Evolutionary conservation across 2,888 invertebrate genomes (phyloP), one percentile per base, ranked within the genome.

Genomic region (Ophion ventricosus): DNA sequence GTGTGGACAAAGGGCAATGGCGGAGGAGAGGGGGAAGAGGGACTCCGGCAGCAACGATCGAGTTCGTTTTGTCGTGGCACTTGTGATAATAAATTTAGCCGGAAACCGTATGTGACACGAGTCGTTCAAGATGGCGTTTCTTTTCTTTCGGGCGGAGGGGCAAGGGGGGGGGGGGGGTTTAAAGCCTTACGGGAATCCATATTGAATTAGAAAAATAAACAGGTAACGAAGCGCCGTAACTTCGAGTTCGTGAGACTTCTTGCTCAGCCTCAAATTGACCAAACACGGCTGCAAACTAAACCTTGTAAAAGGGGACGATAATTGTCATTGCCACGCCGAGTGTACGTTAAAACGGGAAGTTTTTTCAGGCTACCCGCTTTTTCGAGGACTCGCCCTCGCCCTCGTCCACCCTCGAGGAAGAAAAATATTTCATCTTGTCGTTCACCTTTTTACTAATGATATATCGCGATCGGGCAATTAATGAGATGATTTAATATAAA

Each of bases 1-100:
- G 26, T 17, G 40, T 29, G 26, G 61, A 73, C 67, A 67, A 75
- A 70, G 25, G 40, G 66, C 70, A 29, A 57, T 23, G 25, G 20
- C 40, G 40, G n/a, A n/a, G 54, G 63, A 64, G 54, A 17, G n/a
- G 29, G 1, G 17, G 43, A n/a, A n/a, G n/a, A n/a, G 35, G 40
- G 43, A 25, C 49, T 26, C 7, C 23, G 23, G 35, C 54, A 57
- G 57, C 57, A 72, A 72, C 43, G 29, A 67, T 72, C 26, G 77
- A 73, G 57, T 72, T 54, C 70, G 59, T 14, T 70, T 70, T 79
- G 69, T 79, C 64, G 70, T 69, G 8, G 75, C 43, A 54, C 79
- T 82, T 82, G 73, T 29, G 75, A 82, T 82, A 85, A 85, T 73
- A 85, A 59, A 85, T 85, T 85, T 85, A 77, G 64, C 54, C 75